A percentile compares a stretch with the other conserved stretches of the same genome.
phyloP scores from a whole-genome alignment of 2,113 vertebrate genomes.

The Odobenus rosmarus region DNA sequence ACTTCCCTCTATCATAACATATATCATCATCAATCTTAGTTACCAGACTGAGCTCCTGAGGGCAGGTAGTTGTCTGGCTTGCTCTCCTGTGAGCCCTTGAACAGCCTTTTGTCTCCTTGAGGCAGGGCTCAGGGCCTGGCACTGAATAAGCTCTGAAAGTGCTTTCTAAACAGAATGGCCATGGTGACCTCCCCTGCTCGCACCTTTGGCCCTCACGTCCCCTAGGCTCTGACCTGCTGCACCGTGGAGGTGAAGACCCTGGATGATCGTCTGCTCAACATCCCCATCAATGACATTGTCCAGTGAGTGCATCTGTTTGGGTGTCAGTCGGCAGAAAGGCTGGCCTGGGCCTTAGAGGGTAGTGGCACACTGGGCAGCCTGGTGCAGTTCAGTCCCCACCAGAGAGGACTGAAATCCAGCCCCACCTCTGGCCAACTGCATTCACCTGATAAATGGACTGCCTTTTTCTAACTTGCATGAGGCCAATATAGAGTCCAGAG shows the following conservation, averaged over 20 bases:
- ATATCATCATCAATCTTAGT: neutral
- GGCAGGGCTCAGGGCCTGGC: neutral
- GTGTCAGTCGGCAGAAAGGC: neutral
- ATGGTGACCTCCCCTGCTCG: neutral
- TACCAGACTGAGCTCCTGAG: neutral
- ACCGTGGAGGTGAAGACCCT: slow-evolving; percentile 92
- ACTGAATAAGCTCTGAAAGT: neutral
- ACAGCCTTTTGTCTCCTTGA: neutral
- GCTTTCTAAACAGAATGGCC: neutral
- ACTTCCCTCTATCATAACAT: neutral
- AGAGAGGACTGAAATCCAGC: neutral
- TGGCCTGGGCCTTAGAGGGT: neutral
- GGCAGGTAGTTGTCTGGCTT: neutral
- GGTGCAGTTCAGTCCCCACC: neutral
- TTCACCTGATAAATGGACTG: neutral
- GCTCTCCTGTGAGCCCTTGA: neutral
- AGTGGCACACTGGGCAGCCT: neutral
- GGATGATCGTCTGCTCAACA: slow-evolving; percentile 92
- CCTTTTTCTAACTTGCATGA: neutral
- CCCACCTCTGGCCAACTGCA: neutral
- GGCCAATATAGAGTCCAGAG: neutral
- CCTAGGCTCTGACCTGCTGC: slow-evolving; percentile 93
- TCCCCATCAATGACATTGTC: slow-evolving; percentile 95
- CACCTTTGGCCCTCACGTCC: neutral
- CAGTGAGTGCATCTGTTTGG: slow-evolving; percentile 89